Evolutionary conservation across 1,140 invertebrate species (phyloP), one percentile per base, ranked within the genome.

Genomic region (Bombus difficillimus): DNA sequence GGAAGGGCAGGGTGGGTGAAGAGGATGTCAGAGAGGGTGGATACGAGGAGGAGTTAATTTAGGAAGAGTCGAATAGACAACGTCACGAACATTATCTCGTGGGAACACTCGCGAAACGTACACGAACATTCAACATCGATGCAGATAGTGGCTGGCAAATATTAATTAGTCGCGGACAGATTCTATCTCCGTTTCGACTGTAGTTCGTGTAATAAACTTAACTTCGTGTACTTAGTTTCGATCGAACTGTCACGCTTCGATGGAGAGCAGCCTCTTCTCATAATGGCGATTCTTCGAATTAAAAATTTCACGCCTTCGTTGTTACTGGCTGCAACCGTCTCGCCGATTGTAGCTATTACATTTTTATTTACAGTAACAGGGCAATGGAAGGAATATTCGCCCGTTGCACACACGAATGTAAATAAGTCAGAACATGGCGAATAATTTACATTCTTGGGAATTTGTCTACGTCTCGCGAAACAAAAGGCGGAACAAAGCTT

Each of bases 61-160:
- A 68, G 64, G 77, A 69, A 53, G 32, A 47, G 64, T 28, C 32
- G 41, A 80, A 69, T 32, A 43, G 64, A 68, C 77, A 47, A 47
- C 43, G 77, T 47, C 64, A 15, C 43, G 64, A 80, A 80, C 64
- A 80, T 80, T 80, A 80, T 80, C 77, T 80, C 77, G 64, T 68
- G 77, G 64, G 62, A 68, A 80, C 77, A 80, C 64, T 80, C 64
- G 77, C 77, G 41, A 43, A 64, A 37, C 32, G 76, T 68, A 37
- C 66, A 18, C 32, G 47, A 53, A 68, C 66, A 43, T 59, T 12
- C 41, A 25, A 64, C 59, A 32, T n/a, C 37, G 37, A 28, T 25
- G 41, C 37, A 66, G 43, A 78, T 53, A 8, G 47, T 53, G 47
- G 47, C 47, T 53, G 47, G 47, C 47, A 53, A 53, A 53, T 78